These are phyloP conservation scores for Pterobdella sp. DNA, from an alignment of 2,888 invertebrate genomes.

Conservation along the genomic window DNA sequence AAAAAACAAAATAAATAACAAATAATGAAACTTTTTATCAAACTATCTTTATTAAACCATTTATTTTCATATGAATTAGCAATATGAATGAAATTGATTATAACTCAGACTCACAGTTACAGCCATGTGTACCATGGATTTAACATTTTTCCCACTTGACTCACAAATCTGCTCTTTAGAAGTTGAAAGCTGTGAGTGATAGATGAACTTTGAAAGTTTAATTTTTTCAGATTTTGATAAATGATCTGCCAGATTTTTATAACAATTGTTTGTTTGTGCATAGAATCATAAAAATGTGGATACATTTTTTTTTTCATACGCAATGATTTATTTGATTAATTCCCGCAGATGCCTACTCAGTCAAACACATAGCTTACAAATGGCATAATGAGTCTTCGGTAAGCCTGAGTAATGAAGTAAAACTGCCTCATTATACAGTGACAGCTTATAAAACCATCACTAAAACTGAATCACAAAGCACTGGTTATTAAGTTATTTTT, in stretches of 20 bases:
- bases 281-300: too few relatives aligned
- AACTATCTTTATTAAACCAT: conserved; percentile 18
- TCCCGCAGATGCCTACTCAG: conserved; percentile 45
- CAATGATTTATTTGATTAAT: too few relatives aligned
- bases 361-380: conserved; percentile 47
- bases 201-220: too few relatives aligned
- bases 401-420: conserved; percentile 42
- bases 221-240: too few relatives aligned
- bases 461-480: conserved; percentile 45
- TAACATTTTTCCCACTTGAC: conserved; percentile 43
- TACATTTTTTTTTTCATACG: too few relatives aligned
- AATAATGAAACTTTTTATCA: neutral
- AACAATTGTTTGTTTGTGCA: too few relatives aligned
- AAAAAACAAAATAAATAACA: too few relatives aligned
- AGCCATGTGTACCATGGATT: conserved; percentile 41
- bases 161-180: conserved; percentile 41
- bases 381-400: conserved; percentile 44
- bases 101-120: conserved; percentile 40
- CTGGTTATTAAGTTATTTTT: too few relatives aligned
- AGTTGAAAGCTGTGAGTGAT: conserved; percentile 43
- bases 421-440: conserved; percentile 49
- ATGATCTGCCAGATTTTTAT: too few relatives aligned
- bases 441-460: conserved; percentile 43
- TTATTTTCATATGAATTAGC: too few relatives aligned
- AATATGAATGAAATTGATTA: too few relatives aligned